These are phyloP conservation scores for Elanus axillaris DNA, from an alignment of 2,113 vertebrate species.

Conservation along the genomic window DNA sequence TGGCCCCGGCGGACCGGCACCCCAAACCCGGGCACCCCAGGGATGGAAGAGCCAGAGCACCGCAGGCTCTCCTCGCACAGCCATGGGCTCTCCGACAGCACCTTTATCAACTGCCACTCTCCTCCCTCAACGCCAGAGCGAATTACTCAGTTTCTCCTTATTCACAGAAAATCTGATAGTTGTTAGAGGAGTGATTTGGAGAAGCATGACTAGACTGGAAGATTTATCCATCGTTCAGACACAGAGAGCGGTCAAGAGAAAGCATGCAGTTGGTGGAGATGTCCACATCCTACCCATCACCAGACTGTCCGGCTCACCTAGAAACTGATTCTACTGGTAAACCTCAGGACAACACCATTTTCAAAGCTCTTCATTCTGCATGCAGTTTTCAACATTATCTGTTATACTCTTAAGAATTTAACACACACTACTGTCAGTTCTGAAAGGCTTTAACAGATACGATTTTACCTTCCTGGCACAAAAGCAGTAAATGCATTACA, in stretches of 20 bases:
- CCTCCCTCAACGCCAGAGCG: not conserved
- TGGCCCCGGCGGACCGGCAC: not conserved
- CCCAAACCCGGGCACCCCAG: not conserved
- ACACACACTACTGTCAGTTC: not conserved
- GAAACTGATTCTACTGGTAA: not conserved
- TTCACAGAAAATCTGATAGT: not conserved
- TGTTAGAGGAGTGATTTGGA: accelerated
- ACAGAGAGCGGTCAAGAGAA: not conserved
- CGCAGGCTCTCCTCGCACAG: accelerated
- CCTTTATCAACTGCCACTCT: not conserved
- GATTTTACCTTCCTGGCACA: not conserved
- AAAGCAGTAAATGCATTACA: not conserved
- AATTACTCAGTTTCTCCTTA: not conserved
- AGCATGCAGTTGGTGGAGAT: not conserved
- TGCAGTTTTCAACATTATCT: not conserved
- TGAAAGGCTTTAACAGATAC: not conserved
- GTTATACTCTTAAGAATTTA: not conserved
- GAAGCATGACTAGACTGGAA: not conserved
- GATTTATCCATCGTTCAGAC: not conserved
- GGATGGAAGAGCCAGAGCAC: not conserved
- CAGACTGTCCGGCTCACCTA: not conserved
- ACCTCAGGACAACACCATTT: not conserved
- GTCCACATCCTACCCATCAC: not conserved
- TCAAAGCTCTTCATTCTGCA: not conserved
- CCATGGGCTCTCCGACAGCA: not conserved